Percentiles rank a stretch among this genome's conserved stretches.
phyloP scores from a whole-genome alignment of 2,113 vertebrate species.

The Aix galericulata region DNA sequence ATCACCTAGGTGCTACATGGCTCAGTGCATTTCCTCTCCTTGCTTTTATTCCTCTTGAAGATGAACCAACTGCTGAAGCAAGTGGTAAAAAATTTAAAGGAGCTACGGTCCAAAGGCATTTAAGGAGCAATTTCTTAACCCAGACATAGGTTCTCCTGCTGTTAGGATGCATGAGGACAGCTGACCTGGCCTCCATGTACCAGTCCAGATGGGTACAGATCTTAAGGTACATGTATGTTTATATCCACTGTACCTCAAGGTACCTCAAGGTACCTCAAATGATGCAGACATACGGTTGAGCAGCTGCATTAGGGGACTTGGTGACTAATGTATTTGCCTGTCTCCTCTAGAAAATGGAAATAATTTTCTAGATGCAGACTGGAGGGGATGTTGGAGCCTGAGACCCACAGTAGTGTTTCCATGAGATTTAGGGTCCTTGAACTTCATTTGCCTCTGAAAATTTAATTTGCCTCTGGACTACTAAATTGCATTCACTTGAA shows the following conservation, averaged over 20 bases:
- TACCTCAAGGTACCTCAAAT: background rate
- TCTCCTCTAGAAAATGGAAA: background rate
- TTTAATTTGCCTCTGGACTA: background rate
- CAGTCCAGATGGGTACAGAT: background rate
- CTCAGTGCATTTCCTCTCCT: background rate
- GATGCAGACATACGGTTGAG: rapidly evolving
- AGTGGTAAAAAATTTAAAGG: background rate
- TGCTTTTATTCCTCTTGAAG: background rate
- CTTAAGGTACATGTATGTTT: background rate
- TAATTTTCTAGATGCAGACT: background rate
- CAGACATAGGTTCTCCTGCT: background rate
- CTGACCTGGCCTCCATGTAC: background rate
- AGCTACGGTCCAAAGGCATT: background rate
- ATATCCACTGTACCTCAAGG: background rate
- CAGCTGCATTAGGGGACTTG: background rate
- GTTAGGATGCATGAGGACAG: background rate
- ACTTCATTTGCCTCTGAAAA: background rate
- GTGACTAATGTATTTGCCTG: background rate
- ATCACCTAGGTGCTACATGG: background rate
- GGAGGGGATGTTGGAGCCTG: background rate
- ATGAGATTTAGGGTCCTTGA: background rate
- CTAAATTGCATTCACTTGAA: background rate
- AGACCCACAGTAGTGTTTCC: background rate
- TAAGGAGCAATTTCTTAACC: background rate
- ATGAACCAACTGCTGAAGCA: background rate